phyloP scores from a whole-genome alignment of 2,797 vertebrate species.

The Hydrolagus colliei region DNA sequence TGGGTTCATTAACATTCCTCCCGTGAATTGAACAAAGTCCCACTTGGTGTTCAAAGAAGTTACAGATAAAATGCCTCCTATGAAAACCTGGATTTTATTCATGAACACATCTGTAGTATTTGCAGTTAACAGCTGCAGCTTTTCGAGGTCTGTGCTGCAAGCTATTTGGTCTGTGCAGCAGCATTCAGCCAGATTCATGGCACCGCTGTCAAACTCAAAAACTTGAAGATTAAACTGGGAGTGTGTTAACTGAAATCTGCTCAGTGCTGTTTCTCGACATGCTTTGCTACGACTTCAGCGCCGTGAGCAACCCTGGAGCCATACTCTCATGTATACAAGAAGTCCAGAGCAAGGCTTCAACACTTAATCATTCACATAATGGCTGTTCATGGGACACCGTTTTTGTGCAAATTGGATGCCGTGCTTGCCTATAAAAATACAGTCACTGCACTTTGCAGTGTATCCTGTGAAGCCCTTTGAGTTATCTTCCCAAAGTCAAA shows the following conservation, averaged over 20 bases:
- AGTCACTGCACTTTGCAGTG: no score
- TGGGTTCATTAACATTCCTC: background rate
- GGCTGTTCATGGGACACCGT: no score
- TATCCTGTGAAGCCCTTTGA: no score
- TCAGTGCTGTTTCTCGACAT: background rate
- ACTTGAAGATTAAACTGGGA: no score
- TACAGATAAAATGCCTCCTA: slow-evolving; percentile 11
- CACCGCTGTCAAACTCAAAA: background rate
- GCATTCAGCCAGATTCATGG: background rate
- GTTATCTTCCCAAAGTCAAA: no score
- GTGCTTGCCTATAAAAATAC: no score
- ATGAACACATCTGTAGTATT: background rate
- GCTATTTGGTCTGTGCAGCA: background rate
- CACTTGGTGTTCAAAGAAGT: background rate
- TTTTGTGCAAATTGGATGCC: no score
- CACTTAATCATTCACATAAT: no score
- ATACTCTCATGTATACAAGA: background rate
- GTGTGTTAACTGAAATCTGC: background rate
- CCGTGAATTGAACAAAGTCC: background rate
- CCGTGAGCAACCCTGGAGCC: background rate
- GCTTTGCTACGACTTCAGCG: background rate
- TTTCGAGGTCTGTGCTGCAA: background rate
- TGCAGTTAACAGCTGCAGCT: slow-evolving; percentile 1
- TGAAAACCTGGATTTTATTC: background rate
- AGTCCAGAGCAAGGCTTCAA: no score